Evolutionary conservation across 2,888 invertebrate genomes (phyloP).

Genomic region (Eueremaeus valkanovi): DNA sequence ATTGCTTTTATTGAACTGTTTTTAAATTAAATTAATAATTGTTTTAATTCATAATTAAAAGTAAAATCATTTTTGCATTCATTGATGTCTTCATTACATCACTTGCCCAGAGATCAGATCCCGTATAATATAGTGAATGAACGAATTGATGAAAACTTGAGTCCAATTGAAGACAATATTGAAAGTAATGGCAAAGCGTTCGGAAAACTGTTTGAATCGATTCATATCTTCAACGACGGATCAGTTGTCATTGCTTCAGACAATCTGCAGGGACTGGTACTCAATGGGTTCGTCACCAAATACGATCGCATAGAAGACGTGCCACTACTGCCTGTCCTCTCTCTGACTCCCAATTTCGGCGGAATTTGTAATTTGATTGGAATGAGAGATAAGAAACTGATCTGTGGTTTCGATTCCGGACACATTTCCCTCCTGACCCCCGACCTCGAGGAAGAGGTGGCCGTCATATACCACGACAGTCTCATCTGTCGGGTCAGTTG

Average conservation of each 20-base stretch:
- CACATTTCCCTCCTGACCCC: background rate
- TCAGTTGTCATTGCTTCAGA: constrained; percentile 9
- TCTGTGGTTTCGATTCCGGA: constrained; percentile 38
- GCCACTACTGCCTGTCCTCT: constrained; percentile 10
- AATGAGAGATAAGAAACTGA: background rate
- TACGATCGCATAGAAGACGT: constrained; percentile 21
- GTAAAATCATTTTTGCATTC: background rate
- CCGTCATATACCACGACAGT: constrained; percentile 5
- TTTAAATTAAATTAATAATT: too few relatives aligned
- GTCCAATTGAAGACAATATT: background rate
- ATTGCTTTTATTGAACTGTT: too few relatives aligned
- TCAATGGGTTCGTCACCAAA: constrained; percentile 27
- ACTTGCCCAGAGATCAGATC: background rate
- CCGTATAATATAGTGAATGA: background rate
- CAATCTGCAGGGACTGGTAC: background rate
- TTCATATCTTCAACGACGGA: background rate
- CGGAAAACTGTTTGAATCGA: background rate
- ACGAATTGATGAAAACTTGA: background rate
- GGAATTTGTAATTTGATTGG: constrained; percentile 15
- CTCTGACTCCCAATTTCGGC: constrained; percentile 28
- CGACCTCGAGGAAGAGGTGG: background rate
- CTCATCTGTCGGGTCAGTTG: background rate
- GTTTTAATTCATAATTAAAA: background rate
- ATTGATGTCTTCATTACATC: constrained; percentile 25
- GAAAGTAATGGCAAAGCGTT: constrained; percentile 1